Base-by-base conservation (phyloP, 64 coral and sea anemone species). In the Stylophora pistillata region DNA sequence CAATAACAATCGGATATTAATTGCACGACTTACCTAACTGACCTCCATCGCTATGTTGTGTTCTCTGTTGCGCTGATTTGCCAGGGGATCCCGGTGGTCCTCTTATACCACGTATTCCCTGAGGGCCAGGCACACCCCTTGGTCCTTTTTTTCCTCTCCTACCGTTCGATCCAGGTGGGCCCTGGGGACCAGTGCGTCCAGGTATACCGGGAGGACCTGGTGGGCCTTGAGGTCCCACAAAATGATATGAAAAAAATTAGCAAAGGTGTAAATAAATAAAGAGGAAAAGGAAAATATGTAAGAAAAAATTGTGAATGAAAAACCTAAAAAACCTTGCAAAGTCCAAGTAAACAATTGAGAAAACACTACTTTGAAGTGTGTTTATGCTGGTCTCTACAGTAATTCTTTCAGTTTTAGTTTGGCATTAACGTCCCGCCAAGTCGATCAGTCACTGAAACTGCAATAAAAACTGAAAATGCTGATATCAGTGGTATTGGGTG, bases 11-110 rank as follows among this genome's bases (percentile, higher is more conserved):
- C n/a, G n/a, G n/a, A n/a, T n/a, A n/a, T n/a, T n/a, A n/a, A n/a
- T n/a, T n/a, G n/a, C n/a, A n/a, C n/a, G n/a, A n/a, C n/a, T n/a
- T n/a, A n/a, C n/a, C n/a, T n/a, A n/a, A n/a, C n/a, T 21, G 61
- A 64, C 23, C 1, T 64, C 61, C 17, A 21, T 5, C 61, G 0
- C 6, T 64, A 20, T 23, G 61, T 16, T 13, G 4, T 60, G 13
- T 64, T 41, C 23, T 37, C 13, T 41, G 9, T 30, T 15, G 18
- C 34, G 72, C 1, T 26, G 28, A 74, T 14, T 17, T 58, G 3
- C 92, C 92, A 29, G 78, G 56, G 31, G n/a, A 60, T 23, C 91
- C 86, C 12, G 58, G 81, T 13, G 53, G 71, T 74, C 93, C 93
- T 91, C 88, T 73, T 20, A 16, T 60, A 9, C 93, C 93, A 20